phyloP scores from a whole-genome alignment of 2,113 vertebrate genomes.

The Stomatorhinus ivindoensis region DNA sequence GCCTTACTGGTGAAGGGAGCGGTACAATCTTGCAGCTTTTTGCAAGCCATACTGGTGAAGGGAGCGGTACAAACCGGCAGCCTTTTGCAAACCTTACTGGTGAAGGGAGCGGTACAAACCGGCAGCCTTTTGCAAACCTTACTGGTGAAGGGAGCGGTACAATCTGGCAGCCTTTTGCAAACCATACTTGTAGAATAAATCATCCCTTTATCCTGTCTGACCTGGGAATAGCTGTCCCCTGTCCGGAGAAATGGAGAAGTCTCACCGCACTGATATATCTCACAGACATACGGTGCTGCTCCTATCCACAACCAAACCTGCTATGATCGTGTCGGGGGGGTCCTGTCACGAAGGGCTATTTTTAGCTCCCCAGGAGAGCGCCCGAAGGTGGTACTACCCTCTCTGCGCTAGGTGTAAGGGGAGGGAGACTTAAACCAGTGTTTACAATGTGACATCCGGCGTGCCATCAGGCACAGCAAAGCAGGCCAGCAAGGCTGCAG shows the following conservation, averaged over 20 bases:
- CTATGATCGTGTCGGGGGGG: not conserved
- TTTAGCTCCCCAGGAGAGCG: constrained; percentile 9
- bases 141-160: not conserved
- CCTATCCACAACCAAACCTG: constrained; percentile 39
- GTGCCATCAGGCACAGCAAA: not conserved
- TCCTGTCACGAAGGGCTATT: constrained; percentile 13
- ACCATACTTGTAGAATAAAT: constrained; percentile 35
- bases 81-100: constrained; percentile 18
- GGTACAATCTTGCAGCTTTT: constrained; percentile 6
- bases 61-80: constrained; percentile 12
- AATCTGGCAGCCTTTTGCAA: constrained; percentile 23
- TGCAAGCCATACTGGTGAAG: not conserved
- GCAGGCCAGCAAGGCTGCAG: not conserved
- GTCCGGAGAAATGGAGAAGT: constrained; percentile 19
- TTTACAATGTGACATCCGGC: not conserved
- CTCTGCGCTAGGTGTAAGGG: not conserved
- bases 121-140: constrained; percentile 21
- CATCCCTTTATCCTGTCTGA: constrained; percentile 15
- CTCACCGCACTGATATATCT: constrained; percentile 34
- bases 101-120: constrained; percentile 2
- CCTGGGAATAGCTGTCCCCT: constrained; percentile 17
- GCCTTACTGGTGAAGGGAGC: not conserved
- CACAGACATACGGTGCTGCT: constrained; percentile 32
- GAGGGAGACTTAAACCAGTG: not conserved
- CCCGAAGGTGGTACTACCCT: constrained; percentile 3